Percentiles rank a stretch among this genome's conserved stretches.
These are phyloP conservation scores for Lucilia sericata DNA, from an alignment of 1,140 invertebrate species.

Conservation along the genomic window DNA sequence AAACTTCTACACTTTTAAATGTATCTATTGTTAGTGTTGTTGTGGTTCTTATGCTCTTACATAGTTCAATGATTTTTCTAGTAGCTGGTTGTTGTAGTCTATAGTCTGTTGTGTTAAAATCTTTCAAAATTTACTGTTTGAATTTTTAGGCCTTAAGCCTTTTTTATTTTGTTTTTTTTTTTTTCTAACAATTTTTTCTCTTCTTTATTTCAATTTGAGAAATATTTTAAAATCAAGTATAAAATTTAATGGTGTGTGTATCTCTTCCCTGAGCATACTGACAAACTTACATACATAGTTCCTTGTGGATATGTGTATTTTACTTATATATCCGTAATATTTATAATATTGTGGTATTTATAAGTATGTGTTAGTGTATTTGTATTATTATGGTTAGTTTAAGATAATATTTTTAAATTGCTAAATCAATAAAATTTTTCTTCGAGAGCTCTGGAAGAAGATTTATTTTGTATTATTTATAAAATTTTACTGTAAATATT, in stretches of 20 bases:
- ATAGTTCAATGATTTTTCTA: not conserved
- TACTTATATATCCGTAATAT: not conserved
- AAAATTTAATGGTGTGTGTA: constrained; percentile 10
- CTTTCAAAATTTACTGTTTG: not conserved
- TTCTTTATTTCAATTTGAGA: not conserved
- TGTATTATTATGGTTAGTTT: constrained; percentile 21
- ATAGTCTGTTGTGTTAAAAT: constrained; percentile 12
- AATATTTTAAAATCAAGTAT: constrained; percentile 14
- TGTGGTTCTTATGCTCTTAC: not conserved
- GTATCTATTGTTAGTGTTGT: not conserved
- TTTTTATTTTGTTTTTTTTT: not conserved
- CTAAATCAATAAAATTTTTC: constrained; percentile 13
- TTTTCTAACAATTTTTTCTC: not conserved
- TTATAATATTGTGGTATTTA: constrained; percentile 4
- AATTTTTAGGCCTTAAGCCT: constrained; percentile 11
- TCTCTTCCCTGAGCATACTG: not conserved
- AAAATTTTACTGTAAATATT: not conserved
- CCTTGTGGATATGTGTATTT: not conserved
- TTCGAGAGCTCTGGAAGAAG: not conserved
- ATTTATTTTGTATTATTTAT: not conserved
- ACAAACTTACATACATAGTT: no score
- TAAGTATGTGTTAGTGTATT: not conserved
- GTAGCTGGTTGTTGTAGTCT: not conserved
- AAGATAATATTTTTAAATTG: constrained; percentile 25
- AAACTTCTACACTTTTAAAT: not conserved